phyloP scores from a whole-genome alignment of 1,140 invertebrate genomes.

The Lasaia peninsularis region DNA sequence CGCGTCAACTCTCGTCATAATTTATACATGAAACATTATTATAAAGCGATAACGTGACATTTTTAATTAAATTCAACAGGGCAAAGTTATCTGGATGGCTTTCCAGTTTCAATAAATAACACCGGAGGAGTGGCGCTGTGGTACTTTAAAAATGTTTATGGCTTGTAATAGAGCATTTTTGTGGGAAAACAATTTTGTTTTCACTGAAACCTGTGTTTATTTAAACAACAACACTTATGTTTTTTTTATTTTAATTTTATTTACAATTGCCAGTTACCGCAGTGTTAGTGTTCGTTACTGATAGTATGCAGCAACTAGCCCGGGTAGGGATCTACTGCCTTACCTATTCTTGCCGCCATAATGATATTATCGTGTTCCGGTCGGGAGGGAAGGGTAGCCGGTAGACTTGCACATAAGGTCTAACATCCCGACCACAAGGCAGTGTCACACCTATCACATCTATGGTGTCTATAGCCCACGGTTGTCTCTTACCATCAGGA shows the following conservation, averaged over 20 bases:
- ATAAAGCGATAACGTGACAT: slow-evolving; percentile 12
- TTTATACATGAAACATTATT: slow-evolving; percentile 10
- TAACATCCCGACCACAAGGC: no score
- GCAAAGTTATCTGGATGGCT: slow-evolving; percentile 11
- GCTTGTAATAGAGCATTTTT: slow-evolving; percentile 10
- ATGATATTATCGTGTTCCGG: no score
- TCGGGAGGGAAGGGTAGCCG: no score
- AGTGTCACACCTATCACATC: no score
- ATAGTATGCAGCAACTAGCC: no score
- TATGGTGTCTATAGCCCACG: no score
- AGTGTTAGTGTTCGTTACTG: no score
- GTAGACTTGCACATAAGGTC: no score
- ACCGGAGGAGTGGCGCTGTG: slow-evolving; percentile 7
- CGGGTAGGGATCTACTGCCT: no score
- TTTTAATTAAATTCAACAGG: slow-evolving; percentile 13
- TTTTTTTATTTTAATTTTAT: not conserved
- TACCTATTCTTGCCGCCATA: no score
- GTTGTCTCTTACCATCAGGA: no score
- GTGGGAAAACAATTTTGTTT: not conserved
- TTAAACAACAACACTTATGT: not conserved
- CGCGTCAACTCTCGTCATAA: slow-evolving; percentile 1
- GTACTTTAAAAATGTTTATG: slow-evolving; percentile 12
- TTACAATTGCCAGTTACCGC: no score
- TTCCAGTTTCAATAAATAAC: slow-evolving; percentile 12
- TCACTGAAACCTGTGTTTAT: not conserved